Conservation (phyloP, 2,797 vertebrate species). For the Acrossocheilus wenchowensis region DNA sequence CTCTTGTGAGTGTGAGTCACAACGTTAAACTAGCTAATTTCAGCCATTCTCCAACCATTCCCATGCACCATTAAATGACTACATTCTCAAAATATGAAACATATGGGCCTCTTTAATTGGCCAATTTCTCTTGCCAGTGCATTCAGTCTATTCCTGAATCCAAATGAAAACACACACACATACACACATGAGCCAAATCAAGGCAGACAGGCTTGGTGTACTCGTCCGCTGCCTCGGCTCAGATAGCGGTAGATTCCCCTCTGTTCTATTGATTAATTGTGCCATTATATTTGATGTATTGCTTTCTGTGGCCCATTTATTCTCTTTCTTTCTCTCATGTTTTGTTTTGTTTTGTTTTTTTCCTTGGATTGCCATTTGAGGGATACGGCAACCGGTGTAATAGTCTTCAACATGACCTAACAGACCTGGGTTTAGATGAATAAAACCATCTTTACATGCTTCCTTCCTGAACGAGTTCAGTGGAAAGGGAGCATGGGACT, state of each 20-base stretch:
- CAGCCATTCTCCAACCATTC: slow-evolving; percentile 66
- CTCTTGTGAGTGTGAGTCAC: slow-evolving; percentile 27
- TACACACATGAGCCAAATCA: slow-evolving; percentile 51
- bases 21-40: slow-evolving; percentile 56
- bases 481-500: slow-evolving; percentile 51
- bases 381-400: slow-evolving; percentile 43
- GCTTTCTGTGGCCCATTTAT: slow-evolving; percentile 66
- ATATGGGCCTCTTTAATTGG: slow-evolving; percentile 83
- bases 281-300: slow-evolving; percentile 77
- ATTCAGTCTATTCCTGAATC: slow-evolving; percentile 71
- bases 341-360: slow-evolving; percentile 24
- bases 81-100: slow-evolving; percentile 81
- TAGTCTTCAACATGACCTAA: slow-evolving; percentile 45
- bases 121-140: slow-evolving; percentile 81
- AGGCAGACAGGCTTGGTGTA: slow-evolving; percentile 67
- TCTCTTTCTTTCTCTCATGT: slow-evolving; percentile 28
- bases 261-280: slow-evolving; percentile 81
- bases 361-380: slow-evolving; percentile 36
- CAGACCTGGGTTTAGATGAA: slow-evolving; percentile 24
- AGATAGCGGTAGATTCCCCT: slow-evolving; percentile 74
- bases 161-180: slow-evolving; percentile 61
- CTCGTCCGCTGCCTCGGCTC: slow-evolving; percentile 66
- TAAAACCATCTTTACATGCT: slow-evolving; percentile 39
- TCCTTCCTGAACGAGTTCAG: slow-evolving; percentile 7
- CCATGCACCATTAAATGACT: slow-evolving; percentile 79